phyloP scores from a whole-genome alignment of 2,113 vertebrate genomes.

The Barnardius zonarius region DNA sequence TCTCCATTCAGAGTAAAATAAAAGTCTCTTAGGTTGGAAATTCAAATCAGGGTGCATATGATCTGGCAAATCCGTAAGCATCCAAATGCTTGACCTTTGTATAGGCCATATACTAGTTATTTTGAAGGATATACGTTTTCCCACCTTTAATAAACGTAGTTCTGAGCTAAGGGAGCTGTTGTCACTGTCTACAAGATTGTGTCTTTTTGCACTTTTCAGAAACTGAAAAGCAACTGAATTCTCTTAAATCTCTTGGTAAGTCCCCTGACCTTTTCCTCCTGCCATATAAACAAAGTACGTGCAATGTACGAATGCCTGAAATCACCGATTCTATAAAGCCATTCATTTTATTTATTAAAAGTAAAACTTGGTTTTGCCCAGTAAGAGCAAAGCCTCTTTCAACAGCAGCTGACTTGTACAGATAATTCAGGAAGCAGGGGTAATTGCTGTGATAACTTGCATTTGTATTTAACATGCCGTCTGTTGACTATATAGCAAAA shows the following conservation, averaged over 20 bases:
- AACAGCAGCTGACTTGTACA: not conserved
- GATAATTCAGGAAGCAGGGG: not conserved
- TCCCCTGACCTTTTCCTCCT: not conserved
- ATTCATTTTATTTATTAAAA: not conserved
- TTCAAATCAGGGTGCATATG: not conserved
- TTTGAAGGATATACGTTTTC: not conserved
- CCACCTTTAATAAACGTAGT: not conserved
- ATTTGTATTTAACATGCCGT: not conserved
- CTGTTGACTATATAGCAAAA: fast-evolving
- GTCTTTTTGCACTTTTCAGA: not conserved
- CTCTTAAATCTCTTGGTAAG: not conserved
- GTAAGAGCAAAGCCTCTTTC: not conserved
- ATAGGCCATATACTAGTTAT: not conserved
- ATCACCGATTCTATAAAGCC: not conserved
- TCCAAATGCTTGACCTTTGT: not conserved
- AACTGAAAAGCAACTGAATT: not conserved
- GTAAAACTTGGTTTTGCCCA: not conserved
- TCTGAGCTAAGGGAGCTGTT: not conserved
- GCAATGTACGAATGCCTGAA: not conserved
- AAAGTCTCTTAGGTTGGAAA: not conserved
- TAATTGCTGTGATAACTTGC: not conserved
- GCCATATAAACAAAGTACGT: not conserved
- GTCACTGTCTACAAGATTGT: not conserved
- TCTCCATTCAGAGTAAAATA: not conserved
- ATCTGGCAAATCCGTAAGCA: not conserved